Evolutionary conservation across 2,888 invertebrate species (phyloP).

Genomic region (Aphodius granarius): DNA sequence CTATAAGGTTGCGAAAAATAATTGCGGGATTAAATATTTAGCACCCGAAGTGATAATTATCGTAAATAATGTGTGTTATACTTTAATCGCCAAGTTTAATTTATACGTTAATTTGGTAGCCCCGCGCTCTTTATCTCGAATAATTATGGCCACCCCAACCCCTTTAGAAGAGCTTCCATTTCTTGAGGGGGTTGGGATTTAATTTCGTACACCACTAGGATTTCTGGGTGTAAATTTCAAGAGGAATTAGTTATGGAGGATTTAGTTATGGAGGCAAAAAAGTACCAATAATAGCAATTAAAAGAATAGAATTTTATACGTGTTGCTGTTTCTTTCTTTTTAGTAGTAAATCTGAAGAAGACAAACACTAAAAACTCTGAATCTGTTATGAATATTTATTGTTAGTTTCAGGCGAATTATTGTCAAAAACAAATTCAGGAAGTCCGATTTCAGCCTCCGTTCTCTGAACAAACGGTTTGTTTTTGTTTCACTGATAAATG

Average conservation of each 20-base stretch:
- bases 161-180: neutral
- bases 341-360: no score
- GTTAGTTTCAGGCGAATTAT: no score
- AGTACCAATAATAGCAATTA: no score
- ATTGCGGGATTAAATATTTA: neutral
- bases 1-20: neutral
- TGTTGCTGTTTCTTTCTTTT: no score
- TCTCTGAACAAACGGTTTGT: neutral
- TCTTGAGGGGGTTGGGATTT: neutral
- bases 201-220: no score
- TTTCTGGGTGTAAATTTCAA: no score
- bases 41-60: neutral
- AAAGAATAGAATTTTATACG: no score
- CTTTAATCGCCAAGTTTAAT: constrained; percentile 12
- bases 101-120: constrained; percentile 25
- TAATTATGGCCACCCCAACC: neutral
- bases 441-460: neutral
- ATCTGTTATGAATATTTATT: no score
- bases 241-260: no score
- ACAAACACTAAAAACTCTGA: no score
- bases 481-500: neutral
- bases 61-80: neutral
- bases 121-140: neutral
- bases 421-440: neutral
- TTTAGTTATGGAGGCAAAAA: no score